A percentile compares a stretch with the other conserved stretches of the same genome.
Evolutionary conservation across 2,888 invertebrate genomes (phyloP).

Genomic region (Drosophila neonasuta): DNA sequence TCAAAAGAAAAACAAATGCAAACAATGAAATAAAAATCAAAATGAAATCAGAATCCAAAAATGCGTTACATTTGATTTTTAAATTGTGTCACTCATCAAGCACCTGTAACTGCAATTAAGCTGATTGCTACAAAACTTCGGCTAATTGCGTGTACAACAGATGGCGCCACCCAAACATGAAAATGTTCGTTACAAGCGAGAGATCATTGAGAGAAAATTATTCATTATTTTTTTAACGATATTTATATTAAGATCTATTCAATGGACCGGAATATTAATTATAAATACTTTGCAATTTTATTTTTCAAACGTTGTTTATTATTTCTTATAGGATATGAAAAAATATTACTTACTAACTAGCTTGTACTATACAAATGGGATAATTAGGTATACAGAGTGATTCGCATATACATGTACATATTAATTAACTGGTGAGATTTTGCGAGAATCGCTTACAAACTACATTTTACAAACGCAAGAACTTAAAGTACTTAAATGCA

Average conservation of each 20-base stretch:
- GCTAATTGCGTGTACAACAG: background rate
- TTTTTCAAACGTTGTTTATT: slow-evolving; percentile 6
- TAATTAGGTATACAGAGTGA: slow-evolving; percentile 16
- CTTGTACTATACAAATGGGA: slow-evolving; percentile 31
- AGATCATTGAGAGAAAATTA: no score
- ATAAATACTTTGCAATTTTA: background rate
- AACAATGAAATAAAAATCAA: no score
- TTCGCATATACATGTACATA: slow-evolving; percentile 27
- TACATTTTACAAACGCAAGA: slow-evolving; percentile 55
- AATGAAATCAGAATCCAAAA: no score
- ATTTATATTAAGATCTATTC: no score
- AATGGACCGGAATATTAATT: no score
- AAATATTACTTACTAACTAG: slow-evolving; percentile 40
- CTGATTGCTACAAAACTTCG: background rate
- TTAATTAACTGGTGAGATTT: slow-evolving; percentile 64
- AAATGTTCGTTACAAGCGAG: background rate
- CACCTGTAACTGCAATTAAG: background rate
- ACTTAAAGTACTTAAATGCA: slow-evolving; percentile 56
- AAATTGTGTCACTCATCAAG: no score
- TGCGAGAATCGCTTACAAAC: slow-evolving; percentile 47
- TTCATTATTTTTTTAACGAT: no score
- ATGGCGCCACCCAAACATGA: background rate
- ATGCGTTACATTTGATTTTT: no score
- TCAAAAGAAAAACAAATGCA: no score
- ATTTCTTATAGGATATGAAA: slow-evolving; percentile 43